Evolutionary conservation across 2,113 vertebrate species (phyloP).

Genomic region (Chloebia gouldiae): DNA sequence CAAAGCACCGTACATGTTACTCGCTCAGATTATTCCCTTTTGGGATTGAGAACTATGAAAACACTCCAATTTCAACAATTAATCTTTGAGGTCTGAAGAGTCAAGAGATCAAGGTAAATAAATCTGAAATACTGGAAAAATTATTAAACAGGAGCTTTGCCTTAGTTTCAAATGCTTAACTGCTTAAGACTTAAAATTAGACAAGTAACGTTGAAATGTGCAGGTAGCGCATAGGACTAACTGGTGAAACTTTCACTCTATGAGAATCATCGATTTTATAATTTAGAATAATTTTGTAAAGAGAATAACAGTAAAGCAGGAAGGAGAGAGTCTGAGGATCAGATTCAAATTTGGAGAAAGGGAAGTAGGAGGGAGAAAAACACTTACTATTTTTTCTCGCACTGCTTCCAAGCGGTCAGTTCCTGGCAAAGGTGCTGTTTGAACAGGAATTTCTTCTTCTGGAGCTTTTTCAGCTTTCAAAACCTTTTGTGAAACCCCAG

Average conservation of each 20-base stretch:
- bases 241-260: neutral
- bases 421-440: neutral
- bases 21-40: neutral
- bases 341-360: neutral
- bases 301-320: neutral
- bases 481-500: neutral
- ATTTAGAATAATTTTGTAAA: neutral
- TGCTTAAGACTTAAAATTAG: neutral
- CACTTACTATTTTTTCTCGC: constrained; percentile 78
- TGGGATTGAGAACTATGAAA: neutral
- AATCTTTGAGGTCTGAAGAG: neutral
- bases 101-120: neutral
- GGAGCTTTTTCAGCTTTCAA: neutral
- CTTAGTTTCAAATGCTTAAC: neutral
- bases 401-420: constrained; percentile 37
- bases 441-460: neutral
- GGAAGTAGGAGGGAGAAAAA: neutral
- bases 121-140: neutral
- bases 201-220: neutral
- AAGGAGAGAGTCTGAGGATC: neutral
- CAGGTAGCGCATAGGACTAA: neutral
- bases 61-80: neutral
- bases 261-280: rapidly evolving
- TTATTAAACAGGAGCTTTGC: neutral
- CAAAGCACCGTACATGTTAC: neutral